A percentile compares a stretch with the other conserved stretches of the same genome.
These are phyloP conservation scores for Eilema depressum DNA, from an alignment of 2,888 invertebrate genomes.

Conservation along the genomic window DNA sequence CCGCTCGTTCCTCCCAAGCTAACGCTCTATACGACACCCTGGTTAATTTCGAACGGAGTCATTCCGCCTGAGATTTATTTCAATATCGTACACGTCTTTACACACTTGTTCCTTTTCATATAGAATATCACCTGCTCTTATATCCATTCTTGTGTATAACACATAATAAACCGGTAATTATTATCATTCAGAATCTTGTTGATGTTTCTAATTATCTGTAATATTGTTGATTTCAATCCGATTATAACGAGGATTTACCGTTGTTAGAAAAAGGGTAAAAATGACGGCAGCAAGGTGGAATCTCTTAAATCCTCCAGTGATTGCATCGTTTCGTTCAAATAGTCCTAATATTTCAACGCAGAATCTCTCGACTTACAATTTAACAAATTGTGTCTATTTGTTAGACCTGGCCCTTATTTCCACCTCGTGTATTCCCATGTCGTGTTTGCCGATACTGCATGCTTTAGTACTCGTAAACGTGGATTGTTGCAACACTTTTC, in stretches of 20 bases:
- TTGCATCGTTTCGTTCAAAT: constrained; percentile 82
- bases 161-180: neutral
- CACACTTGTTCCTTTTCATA: constrained; percentile 27
- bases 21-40: constrained; percentile 73
- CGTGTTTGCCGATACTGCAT: constrained; percentile 25
- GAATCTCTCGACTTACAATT: constrained; percentile 74
- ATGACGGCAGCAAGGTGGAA: constrained; percentile 63
- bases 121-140: constrained; percentile 14
- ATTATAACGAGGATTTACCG: constrained; percentile 26
- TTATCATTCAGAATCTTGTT: neutral
- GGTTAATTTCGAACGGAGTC: constrained; percentile 82
- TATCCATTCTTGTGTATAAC: constrained; percentile 3
- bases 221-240: neutral
- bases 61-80: constrained; percentile 82
- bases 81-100: constrained; percentile 72
- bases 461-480: constrained; percentile 10
- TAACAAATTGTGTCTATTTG: constrained; percentile 77
- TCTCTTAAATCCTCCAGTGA: constrained; percentile 81
- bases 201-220: neutral
- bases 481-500: neutral
- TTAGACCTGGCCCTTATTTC: constrained; percentile 53
- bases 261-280: constrained; percentile 54
- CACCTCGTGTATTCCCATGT: constrained; percentile 21
- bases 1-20: constrained; percentile 79
- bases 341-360: constrained; percentile 80